Percentiles rank a stretch among this genome's conserved stretches.
phyloP scores from a whole-genome alignment of 2,888 invertebrate genomes.

The Drosophila demipolita region DNA sequence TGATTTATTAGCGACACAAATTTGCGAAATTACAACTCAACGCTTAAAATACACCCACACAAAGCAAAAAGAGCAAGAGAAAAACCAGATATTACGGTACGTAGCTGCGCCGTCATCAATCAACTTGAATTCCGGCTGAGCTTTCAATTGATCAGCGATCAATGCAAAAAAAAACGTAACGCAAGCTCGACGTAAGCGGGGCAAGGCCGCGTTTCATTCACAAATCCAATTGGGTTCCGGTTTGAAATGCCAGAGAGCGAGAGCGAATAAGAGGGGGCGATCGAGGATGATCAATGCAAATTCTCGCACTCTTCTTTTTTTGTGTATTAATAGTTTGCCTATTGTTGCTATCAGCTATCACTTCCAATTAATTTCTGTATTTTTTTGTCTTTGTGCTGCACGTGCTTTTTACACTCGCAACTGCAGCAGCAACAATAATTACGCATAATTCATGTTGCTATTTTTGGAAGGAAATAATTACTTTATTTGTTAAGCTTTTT shows the following conservation, averaged over 20 bases:
- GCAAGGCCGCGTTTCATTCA: slow-evolving; percentile 61
- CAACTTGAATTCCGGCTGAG: slow-evolving; percentile 41
- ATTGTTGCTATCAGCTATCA: slow-evolving; percentile 23
- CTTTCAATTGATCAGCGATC: slow-evolving; percentile 54
- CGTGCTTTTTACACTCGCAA: slow-evolving; percentile 53
- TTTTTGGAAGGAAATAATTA: slow-evolving; percentile 76
- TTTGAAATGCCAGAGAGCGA: slow-evolving; percentile 34
- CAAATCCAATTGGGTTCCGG: slow-evolving; percentile 62
- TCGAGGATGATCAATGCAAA: slow-evolving; percentile 43
- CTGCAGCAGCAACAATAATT: slow-evolving; percentile 16
- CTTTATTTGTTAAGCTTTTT: slow-evolving; percentile 61
- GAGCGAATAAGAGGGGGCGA: not conserved
- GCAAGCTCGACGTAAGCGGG: slow-evolving; percentile 54
- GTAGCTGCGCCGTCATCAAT: slow-evolving; percentile 37
- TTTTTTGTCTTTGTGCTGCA: slow-evolving; percentile 26
- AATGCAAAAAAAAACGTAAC: slow-evolving; percentile 37
- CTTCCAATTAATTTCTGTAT: not conserved
- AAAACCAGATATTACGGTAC: slow-evolving; percentile 8
- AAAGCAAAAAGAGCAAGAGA: slow-evolving; percentile 5
- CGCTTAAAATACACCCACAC: slow-evolving; percentile 49
- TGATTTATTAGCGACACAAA: slow-evolving; percentile 70
- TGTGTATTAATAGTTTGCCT: slow-evolving; percentile 57
- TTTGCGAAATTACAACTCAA: slow-evolving; percentile 70
- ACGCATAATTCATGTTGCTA: slow-evolving; percentile 43
- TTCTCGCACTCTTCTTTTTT: slow-evolving; percentile 18